Evolutionary conservation across 2,888 invertebrate genomes (phyloP).

Genomic region (Clanis bilineata): DNA sequence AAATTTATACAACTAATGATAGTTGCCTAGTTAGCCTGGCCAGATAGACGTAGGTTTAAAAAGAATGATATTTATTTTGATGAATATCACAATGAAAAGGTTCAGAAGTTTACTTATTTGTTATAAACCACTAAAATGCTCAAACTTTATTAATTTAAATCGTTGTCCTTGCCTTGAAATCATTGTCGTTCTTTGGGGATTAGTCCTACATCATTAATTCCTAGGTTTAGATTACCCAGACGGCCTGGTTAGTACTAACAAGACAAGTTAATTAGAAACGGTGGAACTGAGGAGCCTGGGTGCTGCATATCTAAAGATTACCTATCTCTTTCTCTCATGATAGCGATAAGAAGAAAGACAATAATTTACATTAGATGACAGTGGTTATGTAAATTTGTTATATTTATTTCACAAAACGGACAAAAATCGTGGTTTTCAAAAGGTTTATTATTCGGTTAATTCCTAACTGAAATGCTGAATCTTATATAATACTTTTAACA

Average conservation of each 20-base stretch:
- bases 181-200: neutral
- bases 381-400: neutral
- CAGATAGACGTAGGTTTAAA: no score
- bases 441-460: no score
- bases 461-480: no score
- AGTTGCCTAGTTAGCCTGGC: no score
- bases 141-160: neutral
- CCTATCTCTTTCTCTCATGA: neutral
- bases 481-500: no score
- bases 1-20: no score
- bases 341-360: neutral
- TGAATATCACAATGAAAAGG: no score
- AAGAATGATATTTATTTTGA: no score
- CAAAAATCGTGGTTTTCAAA: no score
- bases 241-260: constrained; percentile 3
- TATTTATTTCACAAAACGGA: no score
- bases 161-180: neutral
- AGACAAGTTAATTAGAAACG: constrained; percentile 11
- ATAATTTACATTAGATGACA: neutral
- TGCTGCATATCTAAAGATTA: neutral
- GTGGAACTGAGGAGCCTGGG: neutral
- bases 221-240: constrained; percentile 9
- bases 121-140: neutral
- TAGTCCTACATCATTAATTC: constrained; percentile 2
- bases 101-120: no score